Evolutionary conservation across 2,888 invertebrate genomes (phyloP), one percentile per base, ranked within the genome.

Genomic region (Phortica okadai): DNA sequence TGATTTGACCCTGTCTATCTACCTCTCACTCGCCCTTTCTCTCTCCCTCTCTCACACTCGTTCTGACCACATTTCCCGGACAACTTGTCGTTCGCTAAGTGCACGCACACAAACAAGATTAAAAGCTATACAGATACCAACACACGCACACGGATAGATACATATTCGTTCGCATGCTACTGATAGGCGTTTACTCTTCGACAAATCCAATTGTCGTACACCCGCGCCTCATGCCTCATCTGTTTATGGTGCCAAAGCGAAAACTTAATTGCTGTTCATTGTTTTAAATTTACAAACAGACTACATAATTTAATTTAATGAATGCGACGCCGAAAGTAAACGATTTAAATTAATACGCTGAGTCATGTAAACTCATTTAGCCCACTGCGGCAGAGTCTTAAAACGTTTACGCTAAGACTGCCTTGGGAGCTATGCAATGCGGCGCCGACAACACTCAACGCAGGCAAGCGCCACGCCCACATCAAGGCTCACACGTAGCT

Each of bases 231-330:
- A 10, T 14, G 10, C 50, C 8, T 6, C 0, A 1, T 14, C 50
- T 50, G 50, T 6, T 50, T 14, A 50, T 50, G 14, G 50, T 6
- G 50, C 33, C 33, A 33, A 33, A 33, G 33, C n/a, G 73, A 25
- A 79, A 86, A 84, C 84, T 85, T 77, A 78, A 79, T 82, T 78
- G 78, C 77, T 77, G 80, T 83, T 83, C 87, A 86, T 80, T 84
- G 85, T 82, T 83, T 78, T 69, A 80, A 77, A 58, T 73, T 75
- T 16, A 75, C 33, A 74, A 45, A 64, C 59, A 73, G 42, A 41
- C 8, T n/a, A 44, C 41, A 78, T 50, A 69, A 69, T 25, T 77
- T 21, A 56, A 77, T 66, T 42, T 73, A 11, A 45, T 14, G n/a
- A 76, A n/a, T 59, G 25, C 67, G 76, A 33, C 33, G 33, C 33